Evolutionary conservation across 2,113 vertebrate species (phyloP), one percentile per base, ranked within the genome.

Genomic region (Ahaetulla prasina): DNA sequence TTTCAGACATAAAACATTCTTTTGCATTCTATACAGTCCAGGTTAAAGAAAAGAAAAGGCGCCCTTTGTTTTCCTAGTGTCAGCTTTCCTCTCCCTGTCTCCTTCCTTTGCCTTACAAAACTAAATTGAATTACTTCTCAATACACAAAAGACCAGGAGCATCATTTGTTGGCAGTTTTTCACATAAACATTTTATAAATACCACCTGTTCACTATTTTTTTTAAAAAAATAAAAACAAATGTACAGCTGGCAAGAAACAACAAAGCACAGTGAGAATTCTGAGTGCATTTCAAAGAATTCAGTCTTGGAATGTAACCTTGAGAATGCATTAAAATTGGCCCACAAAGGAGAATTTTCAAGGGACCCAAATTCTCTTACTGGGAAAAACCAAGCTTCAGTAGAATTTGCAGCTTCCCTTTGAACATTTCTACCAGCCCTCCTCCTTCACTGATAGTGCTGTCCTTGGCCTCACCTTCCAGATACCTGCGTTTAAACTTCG

Each of bases 1-100:
- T 93, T 25, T 94, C 45, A 92, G 95, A 94, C 57, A 53, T 60
- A 91, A 92, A 89, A 93, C 93, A 94, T 94, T 96, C 91, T 91
- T 93, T 20, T 89, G 93, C 0, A 0, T 84, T 95, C 93, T 92
- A 95, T 95, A 96, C 90, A 92, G 54, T 3, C 95, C 92, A 92
- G 0, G 0, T 27, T 57, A 35, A 85, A 85, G 95, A 43, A 88
- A 63, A 68, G 63, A 39, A 80, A 80, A 80, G 18, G 18, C 3
- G 0, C 35, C 74, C 27, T 35, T 54, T 85, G 85, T 89, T 89
- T 49, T 92, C 47, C 74, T 89, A 47, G n/a, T 47, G 89, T 55
- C 88, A 63, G 91, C 47, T 89, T 91, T 0, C n/a, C 84, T 88
- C 25, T 50, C 89, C 85, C 57, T 23, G 0, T 93, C 92, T 91